Conservation (phyloP, 2,113 vertebrate species). For the Camelus bactrianus region DNA sequence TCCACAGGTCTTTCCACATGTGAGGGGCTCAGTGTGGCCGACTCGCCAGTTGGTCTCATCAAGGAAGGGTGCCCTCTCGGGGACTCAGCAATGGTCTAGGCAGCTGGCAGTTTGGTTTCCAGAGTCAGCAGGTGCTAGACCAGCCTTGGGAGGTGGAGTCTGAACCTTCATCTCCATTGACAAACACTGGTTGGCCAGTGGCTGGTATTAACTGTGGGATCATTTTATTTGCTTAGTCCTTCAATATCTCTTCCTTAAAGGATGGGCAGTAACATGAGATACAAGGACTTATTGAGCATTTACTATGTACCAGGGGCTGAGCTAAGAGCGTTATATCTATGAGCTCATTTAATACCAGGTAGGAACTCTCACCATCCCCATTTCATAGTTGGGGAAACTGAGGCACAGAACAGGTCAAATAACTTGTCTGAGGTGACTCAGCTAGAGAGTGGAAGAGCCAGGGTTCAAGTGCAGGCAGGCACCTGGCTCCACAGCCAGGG, state of each 20-base stretch:
- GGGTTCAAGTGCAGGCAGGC: neutral
- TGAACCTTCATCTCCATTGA: neutral
- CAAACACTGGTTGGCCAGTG: neutral
- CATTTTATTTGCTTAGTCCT: neutral
- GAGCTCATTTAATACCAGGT: neutral
- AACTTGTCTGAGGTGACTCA: neutral
- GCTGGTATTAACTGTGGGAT: too few relatives aligned
- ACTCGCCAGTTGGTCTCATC: neutral
- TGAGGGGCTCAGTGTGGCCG: neutral
- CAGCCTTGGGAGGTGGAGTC: neutral
- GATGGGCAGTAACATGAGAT: neutral
- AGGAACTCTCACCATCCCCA: neutral
- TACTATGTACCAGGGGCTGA: neutral
- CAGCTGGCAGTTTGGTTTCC: neutral
- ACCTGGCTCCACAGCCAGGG: too few relatives aligned
- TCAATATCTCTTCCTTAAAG: neutral
- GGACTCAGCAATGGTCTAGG: neutral
- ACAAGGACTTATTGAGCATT: neutral
- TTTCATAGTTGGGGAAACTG: neutral
- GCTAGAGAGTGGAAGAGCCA: neutral
- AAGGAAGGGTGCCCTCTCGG: fast-evolving
- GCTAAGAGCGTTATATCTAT: neutral
- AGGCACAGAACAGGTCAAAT: neutral
- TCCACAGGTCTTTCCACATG: neutral
- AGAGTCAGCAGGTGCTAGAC: neutral